These are phyloP conservation scores for Vulpes lagopus DNA, from an alignment of 2,113 vertebrate genomes.

Conservation along the genomic window DNA sequence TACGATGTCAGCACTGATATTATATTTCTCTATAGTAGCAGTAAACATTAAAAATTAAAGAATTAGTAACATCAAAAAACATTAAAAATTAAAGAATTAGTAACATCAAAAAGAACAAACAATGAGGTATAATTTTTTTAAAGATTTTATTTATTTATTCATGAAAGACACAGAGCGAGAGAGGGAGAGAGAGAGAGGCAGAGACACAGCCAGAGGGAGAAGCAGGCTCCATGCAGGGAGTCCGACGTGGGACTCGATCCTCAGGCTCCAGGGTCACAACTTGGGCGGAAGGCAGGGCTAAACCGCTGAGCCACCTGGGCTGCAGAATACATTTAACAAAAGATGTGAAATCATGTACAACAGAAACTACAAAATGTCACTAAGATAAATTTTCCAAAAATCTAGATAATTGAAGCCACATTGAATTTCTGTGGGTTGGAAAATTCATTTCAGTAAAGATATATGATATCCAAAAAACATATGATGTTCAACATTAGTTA, in stretches of 20 bases:
- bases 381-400: neutral
- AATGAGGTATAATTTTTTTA: neutral
- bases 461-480: neutral
- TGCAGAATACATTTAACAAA: neutral
- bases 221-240: too few relatives aligned
- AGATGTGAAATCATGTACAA: neutral
- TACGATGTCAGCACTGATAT: neutral
- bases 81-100: neutral
- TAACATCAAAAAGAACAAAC: neutral
- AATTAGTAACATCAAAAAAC: neutral
- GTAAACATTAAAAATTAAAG: neutral
- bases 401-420: neutral
- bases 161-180: too few relatives aligned
- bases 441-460: neutral
- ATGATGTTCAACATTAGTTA: neutral
- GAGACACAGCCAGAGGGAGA: too few relatives aligned
- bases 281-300: too few relatives aligned
- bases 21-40: neutral
- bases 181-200: too few relatives aligned
- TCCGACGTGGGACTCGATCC: too few relatives aligned
- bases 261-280: too few relatives aligned
- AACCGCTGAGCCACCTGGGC: too few relatives aligned
- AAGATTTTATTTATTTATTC: too few relatives aligned
- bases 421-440: neutral
- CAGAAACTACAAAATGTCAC: neutral